Conservation (phyloP, 2,797 vertebrate genomes). For the Menidia menidia region DNA sequence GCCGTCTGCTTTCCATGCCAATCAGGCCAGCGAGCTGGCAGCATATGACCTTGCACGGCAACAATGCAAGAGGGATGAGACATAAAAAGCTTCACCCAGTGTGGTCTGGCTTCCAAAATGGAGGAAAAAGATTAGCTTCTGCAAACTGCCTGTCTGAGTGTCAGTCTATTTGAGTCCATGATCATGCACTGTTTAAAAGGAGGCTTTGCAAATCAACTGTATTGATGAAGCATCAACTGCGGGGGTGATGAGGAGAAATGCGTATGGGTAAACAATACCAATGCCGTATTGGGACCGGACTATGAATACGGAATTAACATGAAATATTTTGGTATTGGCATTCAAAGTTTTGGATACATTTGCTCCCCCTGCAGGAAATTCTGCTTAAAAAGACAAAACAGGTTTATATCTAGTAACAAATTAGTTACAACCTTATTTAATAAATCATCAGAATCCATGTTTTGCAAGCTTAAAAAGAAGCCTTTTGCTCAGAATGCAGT, state of each 20-base stretch:
- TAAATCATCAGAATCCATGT: background rate
- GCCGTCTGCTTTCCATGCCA: constrained; percentile 58
- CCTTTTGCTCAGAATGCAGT: constrained; percentile 4
- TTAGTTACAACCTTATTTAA: constrained; percentile 5
- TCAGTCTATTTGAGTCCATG: constrained; percentile 52
- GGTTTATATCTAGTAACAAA: background rate
- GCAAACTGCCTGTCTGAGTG: constrained; percentile 36
- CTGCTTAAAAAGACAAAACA: background rate
- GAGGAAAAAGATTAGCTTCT: constrained; percentile 30
- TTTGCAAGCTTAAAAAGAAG: background rate
- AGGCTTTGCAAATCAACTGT: constrained; percentile 47
- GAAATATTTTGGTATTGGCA: constrained; percentile 16
- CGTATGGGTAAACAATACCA: constrained; percentile 13
- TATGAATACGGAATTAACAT: constrained; percentile 17
- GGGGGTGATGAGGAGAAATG: background rate
- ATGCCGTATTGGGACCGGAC: constrained; percentile 14
- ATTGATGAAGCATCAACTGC: constrained; percentile 18
- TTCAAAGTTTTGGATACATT: background rate
- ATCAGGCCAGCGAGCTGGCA: constrained; percentile 72
- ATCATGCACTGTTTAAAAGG: constrained; percentile 42
- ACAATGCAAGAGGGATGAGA: constrained; percentile 63
- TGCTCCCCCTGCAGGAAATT: constrained; percentile 3
- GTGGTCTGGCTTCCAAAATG: constrained; percentile 40
- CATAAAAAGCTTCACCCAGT: constrained; percentile 53
- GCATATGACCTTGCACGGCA: constrained; percentile 66